Conservation (phyloP, 2,113 vertebrate genomes). For the Numida meleagris region DNA sequence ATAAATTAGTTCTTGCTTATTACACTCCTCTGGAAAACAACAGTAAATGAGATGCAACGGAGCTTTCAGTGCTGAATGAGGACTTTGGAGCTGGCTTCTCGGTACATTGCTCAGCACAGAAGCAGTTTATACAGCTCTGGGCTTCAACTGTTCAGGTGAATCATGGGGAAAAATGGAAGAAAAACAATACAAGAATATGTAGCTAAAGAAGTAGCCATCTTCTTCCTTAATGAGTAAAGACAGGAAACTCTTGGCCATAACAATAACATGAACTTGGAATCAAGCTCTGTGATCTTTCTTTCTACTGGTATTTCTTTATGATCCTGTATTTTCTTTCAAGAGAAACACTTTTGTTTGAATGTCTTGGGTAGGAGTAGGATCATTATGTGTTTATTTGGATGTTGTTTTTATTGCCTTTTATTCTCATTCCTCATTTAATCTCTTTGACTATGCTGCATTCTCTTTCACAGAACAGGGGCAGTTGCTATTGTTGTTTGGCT, state of each 20-base stretch:
- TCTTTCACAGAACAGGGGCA: neutral
- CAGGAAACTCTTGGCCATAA: neutral
- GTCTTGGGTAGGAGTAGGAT: neutral
- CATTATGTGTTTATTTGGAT: neutral
- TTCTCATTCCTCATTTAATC: neutral
- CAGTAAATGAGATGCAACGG: neutral
- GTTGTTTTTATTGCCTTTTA: neutral
- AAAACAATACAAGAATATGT: neutral
- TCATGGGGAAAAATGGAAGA: neutral
- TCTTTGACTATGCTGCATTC: rapidly evolving
- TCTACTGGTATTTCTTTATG: neutral
- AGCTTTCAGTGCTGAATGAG: neutral
- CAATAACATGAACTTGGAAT: neutral
- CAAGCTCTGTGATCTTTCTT: neutral
- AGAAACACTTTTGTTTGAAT: neutral
- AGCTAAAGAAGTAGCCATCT: neutral
- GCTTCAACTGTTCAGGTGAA: neutral
- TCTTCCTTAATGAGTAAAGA: neutral
- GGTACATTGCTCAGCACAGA: neutral
- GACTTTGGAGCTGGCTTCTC: neutral
- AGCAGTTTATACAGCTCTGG: neutral
- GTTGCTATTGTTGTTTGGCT: neutral
- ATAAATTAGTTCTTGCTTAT: neutral
- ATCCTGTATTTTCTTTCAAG: neutral
- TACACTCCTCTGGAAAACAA: neutral